Percentiles rank a stretch among this genome's conserved stretches.
These are phyloP conservation scores for Stercorarius parasiticus DNA, from an alignment of 2,113 vertebrate genomes.

Conservation along the genomic window DNA sequence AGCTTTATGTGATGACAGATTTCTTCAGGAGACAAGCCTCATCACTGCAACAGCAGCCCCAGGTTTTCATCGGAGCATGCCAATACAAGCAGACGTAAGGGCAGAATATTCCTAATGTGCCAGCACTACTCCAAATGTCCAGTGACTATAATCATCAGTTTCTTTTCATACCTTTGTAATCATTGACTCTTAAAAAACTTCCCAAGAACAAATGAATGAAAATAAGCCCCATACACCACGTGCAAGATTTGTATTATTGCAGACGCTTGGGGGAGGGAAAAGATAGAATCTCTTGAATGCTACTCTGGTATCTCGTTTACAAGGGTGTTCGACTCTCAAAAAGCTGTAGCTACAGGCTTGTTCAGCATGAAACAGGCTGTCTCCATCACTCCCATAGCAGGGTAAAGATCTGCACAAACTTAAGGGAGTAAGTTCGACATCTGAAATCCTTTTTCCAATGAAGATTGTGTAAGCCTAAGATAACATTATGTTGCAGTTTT, in stretches of 20 bases:
- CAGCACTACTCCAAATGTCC: not conserved
- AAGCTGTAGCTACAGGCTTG: not conserved
- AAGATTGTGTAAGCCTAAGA: not conserved
- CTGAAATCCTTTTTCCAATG: not conserved
- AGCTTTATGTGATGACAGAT: not conserved
- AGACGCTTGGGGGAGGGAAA: not conserved
- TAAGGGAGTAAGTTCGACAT: not conserved
- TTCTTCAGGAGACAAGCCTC: not conserved
- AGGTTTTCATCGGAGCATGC: fast-evolving
- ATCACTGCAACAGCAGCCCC: not conserved
- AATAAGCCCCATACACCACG: fast-evolving
- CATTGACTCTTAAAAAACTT: not conserved
- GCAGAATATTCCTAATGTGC: not conserved
- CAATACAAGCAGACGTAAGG: fast-evolving
- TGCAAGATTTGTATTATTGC: not conserved
- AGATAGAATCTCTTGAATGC: not conserved
- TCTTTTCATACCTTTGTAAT: not conserved
- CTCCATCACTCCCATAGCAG: not conserved
- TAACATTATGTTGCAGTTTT: not conserved
- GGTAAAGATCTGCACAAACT: not conserved
- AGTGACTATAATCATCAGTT: not conserved
- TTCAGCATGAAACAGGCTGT: not conserved
- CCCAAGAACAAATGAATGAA: not conserved
- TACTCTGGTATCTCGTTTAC: not conserved
- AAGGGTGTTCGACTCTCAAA: not conserved